Conservation (phyloP, 2,113 vertebrate genomes). For the Halichoerus grypus region DNA sequence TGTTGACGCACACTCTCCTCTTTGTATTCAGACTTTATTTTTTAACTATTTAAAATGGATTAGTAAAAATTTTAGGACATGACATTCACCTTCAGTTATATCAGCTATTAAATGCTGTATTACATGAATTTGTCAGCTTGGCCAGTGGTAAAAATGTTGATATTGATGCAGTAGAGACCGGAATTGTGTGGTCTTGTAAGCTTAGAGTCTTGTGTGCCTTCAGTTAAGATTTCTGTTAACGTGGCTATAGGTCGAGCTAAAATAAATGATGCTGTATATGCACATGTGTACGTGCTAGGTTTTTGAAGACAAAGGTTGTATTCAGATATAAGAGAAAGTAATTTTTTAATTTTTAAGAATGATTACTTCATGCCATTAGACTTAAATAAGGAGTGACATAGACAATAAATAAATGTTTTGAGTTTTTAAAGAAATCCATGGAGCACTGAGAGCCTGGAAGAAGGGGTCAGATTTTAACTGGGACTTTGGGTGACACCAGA, state of each 20-base stretch:
- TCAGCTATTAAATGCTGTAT: not conserved
- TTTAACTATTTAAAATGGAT: not conserved
- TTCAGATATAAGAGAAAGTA: not conserved
- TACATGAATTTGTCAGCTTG: not conserved
- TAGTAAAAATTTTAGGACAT: not conserved
- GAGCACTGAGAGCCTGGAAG: not conserved
- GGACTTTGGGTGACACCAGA: not conserved
- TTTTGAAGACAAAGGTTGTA: not conserved
- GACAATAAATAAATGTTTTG: not conserved
- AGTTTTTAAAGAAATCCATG: not conserved
- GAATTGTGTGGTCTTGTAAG: not conserved
- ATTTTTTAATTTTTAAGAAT: slow-evolving; percentile 27
- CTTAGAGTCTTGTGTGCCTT: not conserved
- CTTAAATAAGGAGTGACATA: not conserved
- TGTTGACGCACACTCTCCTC: not conserved
- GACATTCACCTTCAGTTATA: not conserved
- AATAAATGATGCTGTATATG: not conserved
- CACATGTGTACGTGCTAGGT: not conserved
- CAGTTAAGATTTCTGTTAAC: not conserved
- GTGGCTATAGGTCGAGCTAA: not conserved
- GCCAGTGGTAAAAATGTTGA: not conserved
- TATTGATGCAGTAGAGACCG: not conserved
- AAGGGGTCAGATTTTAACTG: not conserved
- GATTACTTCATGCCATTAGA: not conserved
- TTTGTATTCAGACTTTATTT: slow-evolving; percentile 20